A percentile compares a stretch with the other conserved stretches of the same genome.
These are phyloP conservation scores for Perizoma flavofasciatum DNA, from an alignment of 2,888 invertebrate genomes.

Conservation along the genomic window DNA sequence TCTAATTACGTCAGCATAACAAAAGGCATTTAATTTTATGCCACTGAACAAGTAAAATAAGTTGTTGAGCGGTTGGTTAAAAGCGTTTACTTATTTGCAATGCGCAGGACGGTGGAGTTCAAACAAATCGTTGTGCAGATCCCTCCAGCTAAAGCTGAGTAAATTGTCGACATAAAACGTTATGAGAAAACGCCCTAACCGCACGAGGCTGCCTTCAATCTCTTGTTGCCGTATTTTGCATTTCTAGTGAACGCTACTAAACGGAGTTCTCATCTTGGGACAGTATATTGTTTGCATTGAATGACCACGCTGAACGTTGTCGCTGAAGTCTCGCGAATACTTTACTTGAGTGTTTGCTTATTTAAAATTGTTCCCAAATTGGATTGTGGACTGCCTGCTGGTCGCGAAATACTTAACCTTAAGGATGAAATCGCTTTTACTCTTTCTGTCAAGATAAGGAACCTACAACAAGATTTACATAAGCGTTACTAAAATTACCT, in stretches of 20 bases:
- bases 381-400: constrained; percentile 9
- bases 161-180: constrained; percentile 72
- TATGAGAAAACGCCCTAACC: constrained; percentile 67
- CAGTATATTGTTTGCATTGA: constrained; percentile 46
- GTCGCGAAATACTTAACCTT: constrained; percentile 6
- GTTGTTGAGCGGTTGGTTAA: constrained; percentile 28
- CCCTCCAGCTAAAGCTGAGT: constrained; percentile 62
- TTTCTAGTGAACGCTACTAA: constrained; percentile 52
- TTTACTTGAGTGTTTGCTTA: constrained; percentile 20
- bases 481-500: too few species aligned
- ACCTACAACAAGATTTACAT: background rate
- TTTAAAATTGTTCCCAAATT: constrained; percentile 22
- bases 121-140: constrained; percentile 63
- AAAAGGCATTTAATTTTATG: background rate
- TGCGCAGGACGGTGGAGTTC: constrained; percentile 53
- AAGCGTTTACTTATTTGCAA: constrained; percentile 53
- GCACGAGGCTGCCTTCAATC: constrained; percentile 58
- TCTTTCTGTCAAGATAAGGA: background rate
- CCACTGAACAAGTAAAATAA: constrained; percentile 15
- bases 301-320: constrained; percentile 40
- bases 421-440: constrained; percentile 2
- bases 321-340: constrained; percentile 13
- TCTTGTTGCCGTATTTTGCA: constrained; percentile 62
- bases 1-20: too few species aligned
- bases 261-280: constrained; percentile 44